A percentile compares a stretch with the other conserved stretches of the same genome.
phyloP scores from a whole-genome alignment of 1,140 invertebrate genomes.

The Euura lappo region DNA sequence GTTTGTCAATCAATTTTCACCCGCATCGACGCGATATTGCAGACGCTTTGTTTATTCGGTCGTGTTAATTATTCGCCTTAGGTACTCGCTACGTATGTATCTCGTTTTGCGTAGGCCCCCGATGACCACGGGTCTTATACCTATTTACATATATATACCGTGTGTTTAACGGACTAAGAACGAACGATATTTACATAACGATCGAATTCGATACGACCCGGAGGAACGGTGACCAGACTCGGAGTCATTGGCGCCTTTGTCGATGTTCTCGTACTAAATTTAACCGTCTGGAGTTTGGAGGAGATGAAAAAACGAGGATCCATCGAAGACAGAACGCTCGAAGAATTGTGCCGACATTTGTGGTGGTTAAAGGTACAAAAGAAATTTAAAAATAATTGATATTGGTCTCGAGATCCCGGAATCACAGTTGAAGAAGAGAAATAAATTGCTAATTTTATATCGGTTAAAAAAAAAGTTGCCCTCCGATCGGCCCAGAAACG shows the following conservation, averaged over 20 bases:
- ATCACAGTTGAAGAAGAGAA: constrained; percentile 30
- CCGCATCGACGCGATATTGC: neutral
- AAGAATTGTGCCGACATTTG: neutral
- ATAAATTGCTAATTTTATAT: constrained; percentile 59
- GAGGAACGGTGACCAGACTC: neutral
- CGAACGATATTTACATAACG: constrained; percentile 4
- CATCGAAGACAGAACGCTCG: neutral
- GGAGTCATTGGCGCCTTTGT: neutral
- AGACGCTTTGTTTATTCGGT: neutral
- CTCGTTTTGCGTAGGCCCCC: neutral
- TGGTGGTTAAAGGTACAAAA: neutral
- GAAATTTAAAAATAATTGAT: constrained; percentile 41
- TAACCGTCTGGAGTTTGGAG: neutral
- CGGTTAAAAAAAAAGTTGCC: neutral
- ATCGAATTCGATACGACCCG: neutral
- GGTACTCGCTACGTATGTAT: neutral
- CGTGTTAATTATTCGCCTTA: neutral
- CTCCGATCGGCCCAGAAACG: constrained; percentile 26
- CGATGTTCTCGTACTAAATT: neutral
- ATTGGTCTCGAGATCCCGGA: constrained; percentile 50
- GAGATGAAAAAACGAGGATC: neutral
- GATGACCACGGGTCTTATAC: neutral
- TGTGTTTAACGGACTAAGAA: constrained; percentile 2
- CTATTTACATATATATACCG: neutral
- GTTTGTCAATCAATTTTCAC: neutral